Base-by-base conservation (phyloP, 2,888 invertebrate species). In the Drosophila kanekoi region DNA sequence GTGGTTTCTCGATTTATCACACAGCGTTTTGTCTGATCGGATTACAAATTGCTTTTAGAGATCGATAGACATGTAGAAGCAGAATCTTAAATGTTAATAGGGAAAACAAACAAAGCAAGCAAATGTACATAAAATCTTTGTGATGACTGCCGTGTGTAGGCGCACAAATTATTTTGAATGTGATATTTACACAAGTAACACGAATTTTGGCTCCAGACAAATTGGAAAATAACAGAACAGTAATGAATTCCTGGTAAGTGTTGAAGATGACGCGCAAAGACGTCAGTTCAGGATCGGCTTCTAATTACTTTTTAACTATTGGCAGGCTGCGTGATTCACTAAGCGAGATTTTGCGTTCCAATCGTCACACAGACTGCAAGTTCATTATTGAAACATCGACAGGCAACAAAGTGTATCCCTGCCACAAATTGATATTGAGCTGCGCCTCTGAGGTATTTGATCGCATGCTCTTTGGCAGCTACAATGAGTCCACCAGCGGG, bases 381-480 rank as follows among this genome's bases (percentile, higher is more conserved):
- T 49, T 58, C 11, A 49, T 49, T 1, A 49, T 58, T 8, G 38
- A 49, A 9, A 33, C 57, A 1, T 0, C 32, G 18, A 0, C 49
- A 18, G 57, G 57, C 8, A 57, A 2, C 13, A 47, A 52, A 8
- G 14, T 38, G 4, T 77, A 59, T 16, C 8, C 4, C 0, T 73
- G 77, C 23, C 77, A 77, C 54, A 63, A 63, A 6, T 40, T 77
- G 44, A 65, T 73, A 11, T 52, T 77, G 0, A 54, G 73, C 45
- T 57, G 62, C 2, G 73, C 77, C 53, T 77, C 77, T 0, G 73
- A 77, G 1, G 73, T 63, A 1, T 77, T 77, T 14, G 63, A 66
- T 6, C 69, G 70, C 13, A 77, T 77, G 77, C 62, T 77, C 1
- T 77, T 41, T 4, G 77, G 73, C 0, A 59, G 35, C 13, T 77